Evolutionary conservation across 2,797 vertebrate genomes (phyloP), one percentile per base, ranked within the genome.

Genomic region (Helicolenus hilgendorfi): DNA sequence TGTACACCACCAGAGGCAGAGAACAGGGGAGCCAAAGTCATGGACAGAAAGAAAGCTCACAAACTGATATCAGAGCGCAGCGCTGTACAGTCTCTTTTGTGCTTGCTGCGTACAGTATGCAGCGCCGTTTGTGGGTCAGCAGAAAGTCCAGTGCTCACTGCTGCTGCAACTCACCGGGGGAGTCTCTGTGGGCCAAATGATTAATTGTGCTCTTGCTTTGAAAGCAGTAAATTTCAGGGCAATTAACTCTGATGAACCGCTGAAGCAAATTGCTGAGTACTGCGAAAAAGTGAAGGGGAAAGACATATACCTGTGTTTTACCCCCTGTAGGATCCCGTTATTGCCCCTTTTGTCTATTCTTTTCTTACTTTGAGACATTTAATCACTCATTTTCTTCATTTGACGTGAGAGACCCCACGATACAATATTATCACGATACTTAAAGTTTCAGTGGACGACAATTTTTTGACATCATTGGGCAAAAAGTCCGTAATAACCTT

Each of bases 221-320:
- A 96, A 93, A 83, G 93, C 94, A 89, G 63, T 94, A 94, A 36
- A 96, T 96, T 93, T 95, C 88, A 67, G 83, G 83, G 88, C 94
- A 95, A 96, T 96, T 96, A 96, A 89, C 87, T 94, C 85, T 36
- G 84, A 94, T 49, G 71, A 93, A 72, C 72, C 74, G 60, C 72
- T 63, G 77, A 84, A 87, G 77, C 69, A 76, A 90, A 89, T 20
- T 82, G 93, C 94, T 95, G 95, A 96, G 87, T 91, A 26, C 70
- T 85, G 60, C 84, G 68, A 91, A 92, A 89, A 77, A 79, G 63
- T 18, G 49, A 73, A 74, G 59, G 31, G 72, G 45, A 72, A 45
- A 41, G 41, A 85, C 53, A 27, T 49, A 18, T 60, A 85, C 76
- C 76, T 86, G 84, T 84, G 77, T 49, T 3, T 29, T 24, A 53